Evolutionary conservation across 2,888 invertebrate genomes (phyloP).

Genomic region (Chrysodeixis includens): DNA sequence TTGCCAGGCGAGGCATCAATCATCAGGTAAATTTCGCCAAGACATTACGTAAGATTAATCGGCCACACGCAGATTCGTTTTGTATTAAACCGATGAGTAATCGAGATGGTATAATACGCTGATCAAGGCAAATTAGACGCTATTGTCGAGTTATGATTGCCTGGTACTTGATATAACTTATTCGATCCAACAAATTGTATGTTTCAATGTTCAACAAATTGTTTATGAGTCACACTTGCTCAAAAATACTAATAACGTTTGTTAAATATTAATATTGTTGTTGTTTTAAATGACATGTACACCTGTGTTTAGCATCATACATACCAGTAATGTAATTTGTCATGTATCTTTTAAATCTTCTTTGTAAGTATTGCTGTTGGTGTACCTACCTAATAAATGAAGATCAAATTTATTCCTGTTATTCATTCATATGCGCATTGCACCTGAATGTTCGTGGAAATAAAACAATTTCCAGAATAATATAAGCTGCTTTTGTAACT

Average conservation of each 20-base stretch:
- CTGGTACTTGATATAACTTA: neutral
- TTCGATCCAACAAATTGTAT: neutral
- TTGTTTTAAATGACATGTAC: too few species aligned
- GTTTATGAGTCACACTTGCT: too few species aligned
- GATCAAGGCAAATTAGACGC: slow-evolving; percentile 15
- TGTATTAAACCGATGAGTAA: slow-evolving; percentile 29
- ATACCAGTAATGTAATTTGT: too few species aligned
- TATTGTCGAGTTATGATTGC: slow-evolving; percentile 14
- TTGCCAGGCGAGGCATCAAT: slow-evolving; percentile 42
- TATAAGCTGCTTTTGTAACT: neutral
- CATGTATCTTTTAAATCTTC: too few species aligned
- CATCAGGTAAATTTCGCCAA: slow-evolving; percentile 37
- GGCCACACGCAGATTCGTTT: slow-evolving; percentile 35
- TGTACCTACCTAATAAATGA: too few species aligned
- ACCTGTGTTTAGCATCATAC: too few species aligned
- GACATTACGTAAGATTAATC: slow-evolving; percentile 39
- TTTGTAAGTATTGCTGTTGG: too few species aligned
- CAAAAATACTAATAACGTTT: too few species aligned
- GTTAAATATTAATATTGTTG: too few species aligned
- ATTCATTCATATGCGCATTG: too few species aligned
- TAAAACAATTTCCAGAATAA: neutral
- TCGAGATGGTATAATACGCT: slow-evolving; percentile 23
- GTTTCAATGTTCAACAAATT: too few species aligned
- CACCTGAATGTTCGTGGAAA: neutral
- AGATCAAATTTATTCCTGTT: too few species aligned